Conservation (phyloP, 2,797 vertebrate genomes). For the Peromyscus attwateri region DNA sequence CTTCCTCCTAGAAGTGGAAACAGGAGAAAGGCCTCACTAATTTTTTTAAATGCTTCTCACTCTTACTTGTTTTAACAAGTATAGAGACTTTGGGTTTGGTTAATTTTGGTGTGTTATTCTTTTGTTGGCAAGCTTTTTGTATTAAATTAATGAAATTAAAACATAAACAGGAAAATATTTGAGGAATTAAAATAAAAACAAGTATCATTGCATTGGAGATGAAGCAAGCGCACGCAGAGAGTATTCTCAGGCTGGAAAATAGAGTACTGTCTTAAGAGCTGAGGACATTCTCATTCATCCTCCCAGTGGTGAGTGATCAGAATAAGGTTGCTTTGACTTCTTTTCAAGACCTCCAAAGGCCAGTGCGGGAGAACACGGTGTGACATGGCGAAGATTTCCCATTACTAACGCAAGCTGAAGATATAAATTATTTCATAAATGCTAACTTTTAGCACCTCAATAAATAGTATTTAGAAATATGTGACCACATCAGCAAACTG, state of each 20-base stretch:
- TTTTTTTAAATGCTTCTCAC: slow-evolving; percentile 2
- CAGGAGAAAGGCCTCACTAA: neutral
- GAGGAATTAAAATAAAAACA: neutral
- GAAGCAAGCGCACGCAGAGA: neutral
- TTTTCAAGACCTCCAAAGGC: slow-evolving; percentile 36
- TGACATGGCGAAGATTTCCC: slow-evolving; percentile 7
- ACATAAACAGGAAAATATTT: neutral
- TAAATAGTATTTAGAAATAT: slow-evolving; percentile 62
- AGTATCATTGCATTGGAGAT: neutral
- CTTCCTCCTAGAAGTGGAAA: neutral
- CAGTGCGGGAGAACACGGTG: neutral
- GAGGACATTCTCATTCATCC: neutral
- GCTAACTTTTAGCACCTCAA: slow-evolving; percentile 33
- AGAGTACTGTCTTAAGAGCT: neutral
- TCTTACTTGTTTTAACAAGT: slow-evolving; percentile 3
- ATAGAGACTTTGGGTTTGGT: neutral
- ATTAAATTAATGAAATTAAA: neutral
- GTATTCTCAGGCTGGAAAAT: neutral
- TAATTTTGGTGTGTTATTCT: neutral
- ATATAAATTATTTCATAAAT: slow-evolving; percentile 54
- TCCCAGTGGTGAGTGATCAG: neutral
- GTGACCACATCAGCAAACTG: neutral
- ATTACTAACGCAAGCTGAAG: slow-evolving; percentile 60
- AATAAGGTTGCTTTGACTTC: neutral
- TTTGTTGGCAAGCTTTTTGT: neutral